Base-by-base conservation (phyloP, 2,797 vertebrate genomes). In the Acestrorhynchus altus region DNA sequence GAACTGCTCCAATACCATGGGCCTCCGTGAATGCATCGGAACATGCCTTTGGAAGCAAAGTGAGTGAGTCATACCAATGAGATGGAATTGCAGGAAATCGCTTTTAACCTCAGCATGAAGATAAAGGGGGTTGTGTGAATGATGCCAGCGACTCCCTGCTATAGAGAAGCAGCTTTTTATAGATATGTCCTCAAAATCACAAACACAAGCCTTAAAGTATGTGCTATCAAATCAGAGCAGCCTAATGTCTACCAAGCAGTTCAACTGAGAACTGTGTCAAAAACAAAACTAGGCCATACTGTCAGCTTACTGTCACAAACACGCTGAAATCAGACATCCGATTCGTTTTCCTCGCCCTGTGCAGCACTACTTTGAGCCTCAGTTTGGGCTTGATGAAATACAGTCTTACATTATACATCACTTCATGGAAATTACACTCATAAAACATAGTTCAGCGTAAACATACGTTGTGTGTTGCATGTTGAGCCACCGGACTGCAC, bases 121-220 rank as follows among this genome's bases (percentile, higher is more conserved):
- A 78, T 81, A 77, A 81, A 82, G 67, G 70, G 74, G 77, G 76
- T 84, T 81, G 68, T 80, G 44, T 71, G 72, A 77, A 74, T 65
- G 82, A 66, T 72, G 69, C 51, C 70, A 81, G 72, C 42, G 69
- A 54, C 65, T 73, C 65, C 76, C 72, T 69, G 66, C 69, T 65
- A 71, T 63, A 76, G 44, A 82, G 73, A 77, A 63, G 73, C 12
- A 47, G 74, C 76, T 84, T 84, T 88, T 86, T 87, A 71, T 74
- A 81, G 77, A 79, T 72, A 47, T 78, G 74, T 73, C 81, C 68
- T 83, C 31, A 71, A 83, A 84, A 85, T 83, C 57, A 67, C 44
- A 81, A 74, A 81, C 69, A 74, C 66, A 60, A 71, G 66, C 74
- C 61, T 54, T 57, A 63, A 78, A 76, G 61, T 15, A 46, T 57